These are phyloP conservation scores for Xiphophorus maculatus DNA, from an alignment of 2,113 vertebrate species.

Conservation along the genomic window DNA sequence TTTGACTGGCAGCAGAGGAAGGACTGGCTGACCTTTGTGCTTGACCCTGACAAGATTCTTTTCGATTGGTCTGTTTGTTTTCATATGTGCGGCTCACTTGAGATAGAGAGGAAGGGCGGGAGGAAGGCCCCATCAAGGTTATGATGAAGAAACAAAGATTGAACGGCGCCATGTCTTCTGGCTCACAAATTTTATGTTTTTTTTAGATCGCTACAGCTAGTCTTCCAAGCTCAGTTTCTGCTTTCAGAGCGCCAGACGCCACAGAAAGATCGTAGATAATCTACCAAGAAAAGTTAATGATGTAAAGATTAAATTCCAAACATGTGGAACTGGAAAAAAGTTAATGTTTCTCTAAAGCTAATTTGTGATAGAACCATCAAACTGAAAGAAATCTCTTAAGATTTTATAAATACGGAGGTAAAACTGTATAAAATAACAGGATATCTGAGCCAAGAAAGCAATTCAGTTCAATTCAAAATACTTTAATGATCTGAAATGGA, in stretches of 20 bases:
- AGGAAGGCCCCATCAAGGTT: constrained; percentile 13
- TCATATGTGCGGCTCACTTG: constrained; percentile 63
- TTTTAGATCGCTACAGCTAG: background rate
- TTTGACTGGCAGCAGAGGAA: constrained; percentile 72
- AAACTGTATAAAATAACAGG: too few species aligned
- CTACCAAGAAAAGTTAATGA: background rate
- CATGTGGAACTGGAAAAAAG: background rate
- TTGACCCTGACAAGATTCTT: constrained; percentile 62
- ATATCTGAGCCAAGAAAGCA: too few species aligned
- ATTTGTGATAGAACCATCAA: background rate
- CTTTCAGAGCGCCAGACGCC: background rate
- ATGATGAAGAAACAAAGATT: constrained; percentile 22
- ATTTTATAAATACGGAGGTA: too few species aligned
- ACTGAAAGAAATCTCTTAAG: too few species aligned
- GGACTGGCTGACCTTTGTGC: constrained; percentile 46
- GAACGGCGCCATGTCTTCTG: background rate
- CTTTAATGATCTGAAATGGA: too few species aligned
- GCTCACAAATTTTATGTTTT: background rate
- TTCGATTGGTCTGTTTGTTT: constrained; percentile 77
- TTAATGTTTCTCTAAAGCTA: background rate
- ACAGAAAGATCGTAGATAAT: background rate
- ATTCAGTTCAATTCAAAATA: too few species aligned
- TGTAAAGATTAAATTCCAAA: background rate
- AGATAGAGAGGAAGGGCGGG: constrained; percentile 22
- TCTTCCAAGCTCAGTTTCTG: constrained; percentile 27